Base-by-base conservation (phyloP, 2,113 vertebrate genomes). In the Anser cygnoides region DNA sequence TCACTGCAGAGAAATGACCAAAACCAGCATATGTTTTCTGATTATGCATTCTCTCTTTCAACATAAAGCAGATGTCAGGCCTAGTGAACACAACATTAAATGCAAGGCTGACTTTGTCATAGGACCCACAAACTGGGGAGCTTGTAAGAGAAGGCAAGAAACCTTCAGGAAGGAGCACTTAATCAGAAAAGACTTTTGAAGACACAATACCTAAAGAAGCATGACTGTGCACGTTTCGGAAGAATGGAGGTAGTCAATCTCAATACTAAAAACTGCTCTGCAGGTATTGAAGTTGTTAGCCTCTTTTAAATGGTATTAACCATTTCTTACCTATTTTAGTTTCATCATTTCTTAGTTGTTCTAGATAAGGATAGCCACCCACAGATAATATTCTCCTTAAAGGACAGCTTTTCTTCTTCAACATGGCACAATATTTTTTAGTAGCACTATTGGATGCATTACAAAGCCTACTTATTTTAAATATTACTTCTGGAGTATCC, bases 1-100 rank as follows among this genome's bases (percentile, higher is more conserved):
- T 99, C 99, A 44, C 99, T 99, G 89, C 6, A 97, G 93, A 28
- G 26, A 54, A 57, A 80, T 81, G 77, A 35, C 9, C 7, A 29
- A 13, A 92, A 72, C 70, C 55, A 37, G n/a, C 31, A 43, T 37
- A 37, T 0, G 2, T 46, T 84, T 67, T 72, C 23, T 66, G 17
- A 59, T 65, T 57, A 41, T 2, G 2, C 33, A 17, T 49, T 72
- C 9, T 28, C n/a, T 79, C 44, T 79, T 78, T 25, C 22, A 33
- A 66, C 50, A 79, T 25, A 65, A 89, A 59, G 13, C 18, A 63
- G 26, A 76, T 31, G 5, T 6, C 37, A 80, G 73, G 58, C 6
- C 6, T 7, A 46, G 22, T 20, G 13, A 85, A 46, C 9, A 59
- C 11, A 46, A 10, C 18, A 37, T 52, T 57, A 55, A 62, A 26